Conservation (phyloP, 2,113 vertebrate species). For the Rattus rattus region DNA sequence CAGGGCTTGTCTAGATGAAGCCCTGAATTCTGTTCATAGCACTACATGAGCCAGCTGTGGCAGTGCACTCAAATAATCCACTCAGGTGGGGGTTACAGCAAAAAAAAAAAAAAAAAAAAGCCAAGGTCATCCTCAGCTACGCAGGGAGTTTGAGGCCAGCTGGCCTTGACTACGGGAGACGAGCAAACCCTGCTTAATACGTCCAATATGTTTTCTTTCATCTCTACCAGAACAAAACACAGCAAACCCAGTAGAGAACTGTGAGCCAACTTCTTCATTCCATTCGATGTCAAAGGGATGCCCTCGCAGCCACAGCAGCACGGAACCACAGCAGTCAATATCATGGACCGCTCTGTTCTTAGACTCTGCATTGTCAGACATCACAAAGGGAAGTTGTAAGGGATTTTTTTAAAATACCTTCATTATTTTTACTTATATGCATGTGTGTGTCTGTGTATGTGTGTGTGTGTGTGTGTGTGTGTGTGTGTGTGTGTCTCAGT, state of each 20-base stretch:
- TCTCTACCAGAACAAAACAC: neutral
- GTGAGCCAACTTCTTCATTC: neutral
- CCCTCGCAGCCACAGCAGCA: neutral
- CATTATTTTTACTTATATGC: no score
- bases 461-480: neutral
- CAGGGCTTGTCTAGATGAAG: neutral
- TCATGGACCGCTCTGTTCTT: neutral
- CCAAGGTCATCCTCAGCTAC: neutral
- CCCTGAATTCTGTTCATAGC: neutral
- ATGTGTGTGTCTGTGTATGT: neutral
- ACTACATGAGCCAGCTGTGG: no score
- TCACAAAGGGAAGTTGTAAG: neutral
- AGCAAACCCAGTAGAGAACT: neutral
- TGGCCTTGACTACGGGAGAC: neutral
- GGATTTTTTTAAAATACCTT: neutral
- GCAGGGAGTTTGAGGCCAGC: neutral
- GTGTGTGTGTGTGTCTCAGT: neutral
- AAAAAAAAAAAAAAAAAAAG: neutral
- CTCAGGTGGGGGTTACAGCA: neutral
- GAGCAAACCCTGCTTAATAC: neutral
- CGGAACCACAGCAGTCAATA: neutral
- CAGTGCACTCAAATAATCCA: neutral
- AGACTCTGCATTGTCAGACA: neutral
- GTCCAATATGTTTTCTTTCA: neutral
- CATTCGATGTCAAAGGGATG: neutral